These are phyloP conservation scores for Phyllotis vaccarum DNA, from an alignment of 2,797 vertebrate genomes.

Conservation along the genomic window DNA sequence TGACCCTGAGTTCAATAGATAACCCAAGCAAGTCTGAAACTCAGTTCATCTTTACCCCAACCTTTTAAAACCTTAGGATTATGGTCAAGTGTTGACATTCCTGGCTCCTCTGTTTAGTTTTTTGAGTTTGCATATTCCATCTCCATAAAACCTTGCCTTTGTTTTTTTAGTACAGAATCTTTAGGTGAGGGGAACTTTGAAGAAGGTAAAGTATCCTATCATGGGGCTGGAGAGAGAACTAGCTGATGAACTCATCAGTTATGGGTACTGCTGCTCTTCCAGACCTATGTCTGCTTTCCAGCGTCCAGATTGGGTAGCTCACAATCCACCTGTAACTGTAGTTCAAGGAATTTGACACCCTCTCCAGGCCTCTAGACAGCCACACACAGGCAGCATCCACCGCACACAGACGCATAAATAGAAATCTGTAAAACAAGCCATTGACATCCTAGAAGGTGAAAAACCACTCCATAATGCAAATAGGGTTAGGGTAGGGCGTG, in stretches of 20 bases:
- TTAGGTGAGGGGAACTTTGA: neutral
- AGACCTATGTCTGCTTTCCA: neutral
- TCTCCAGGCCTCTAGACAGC: neutral
- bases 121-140: neutral
- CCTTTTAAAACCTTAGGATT: neutral
- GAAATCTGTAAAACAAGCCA: neutral
- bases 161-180: neutral
- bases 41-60: too few species aligned
- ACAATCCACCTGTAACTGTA: neutral
- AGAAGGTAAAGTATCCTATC: neutral
- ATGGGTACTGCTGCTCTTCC: too few species aligned
- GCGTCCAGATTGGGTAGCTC: neutral
- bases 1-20: neutral
- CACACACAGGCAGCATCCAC: neutral
- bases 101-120: neutral
- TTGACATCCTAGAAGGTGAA: neutral
- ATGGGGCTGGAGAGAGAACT: neutral
- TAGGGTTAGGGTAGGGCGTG: neutral
- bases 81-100: neutral
- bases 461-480: neutral
- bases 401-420: neutral
- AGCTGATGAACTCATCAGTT: neutral
- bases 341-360: neutral
- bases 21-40: neutral
- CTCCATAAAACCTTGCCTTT: neutral